These are phyloP conservation scores for Salvelinus fontinalis DNA, from an alignment of 2,113 vertebrate species.

Conservation along the genomic window DNA sequence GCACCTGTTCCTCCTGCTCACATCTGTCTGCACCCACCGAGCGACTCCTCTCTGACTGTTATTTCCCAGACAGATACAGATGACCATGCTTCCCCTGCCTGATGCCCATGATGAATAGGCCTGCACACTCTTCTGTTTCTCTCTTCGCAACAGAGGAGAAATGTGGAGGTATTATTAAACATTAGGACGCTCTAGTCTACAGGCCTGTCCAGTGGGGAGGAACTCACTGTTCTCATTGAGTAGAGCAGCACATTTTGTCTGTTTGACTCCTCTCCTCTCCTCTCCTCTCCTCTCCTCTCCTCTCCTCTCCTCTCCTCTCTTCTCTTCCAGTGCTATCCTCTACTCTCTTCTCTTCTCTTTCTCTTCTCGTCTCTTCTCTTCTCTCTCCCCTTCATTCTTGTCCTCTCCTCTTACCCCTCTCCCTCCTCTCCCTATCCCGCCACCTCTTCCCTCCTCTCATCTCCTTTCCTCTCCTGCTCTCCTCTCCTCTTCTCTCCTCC, in stretches of 20 bases:
- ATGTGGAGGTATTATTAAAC: slow-evolving; percentile 1
- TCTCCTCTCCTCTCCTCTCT: too few species aligned
- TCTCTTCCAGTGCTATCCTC: background rate
- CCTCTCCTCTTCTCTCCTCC: too few species aligned
- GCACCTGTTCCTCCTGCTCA: slow-evolving; percentile 55
- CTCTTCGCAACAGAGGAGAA: background rate
- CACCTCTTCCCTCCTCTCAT: too few species aligned
- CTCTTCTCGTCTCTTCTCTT: too few species aligned
- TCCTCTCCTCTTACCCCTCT: too few species aligned
- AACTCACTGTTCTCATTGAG: slow-evolving; percentile 1
- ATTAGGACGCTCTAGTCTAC: background rate
- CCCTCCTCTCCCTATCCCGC: too few species aligned
- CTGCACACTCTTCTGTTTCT: background rate
- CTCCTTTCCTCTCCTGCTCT: too few species aligned
- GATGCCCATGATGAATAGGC: slow-evolving; percentile 51
- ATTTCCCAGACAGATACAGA: slow-evolving; percentile 59
- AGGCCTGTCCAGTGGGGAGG: background rate
- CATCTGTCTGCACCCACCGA: slow-evolving; percentile 34
- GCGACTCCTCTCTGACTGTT: slow-evolving; percentile 48
- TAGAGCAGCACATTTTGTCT: background rate
- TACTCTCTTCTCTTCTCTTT: too few species aligned
- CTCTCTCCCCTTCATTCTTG: too few species aligned
- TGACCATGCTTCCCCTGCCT: slow-evolving; percentile 45
- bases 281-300: slow-evolving; percentile 12
- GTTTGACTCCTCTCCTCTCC: background rate